phyloP scores from a whole-genome alignment of 2,888 invertebrate genomes.

The Acanthoscelides obtectus region DNA sequence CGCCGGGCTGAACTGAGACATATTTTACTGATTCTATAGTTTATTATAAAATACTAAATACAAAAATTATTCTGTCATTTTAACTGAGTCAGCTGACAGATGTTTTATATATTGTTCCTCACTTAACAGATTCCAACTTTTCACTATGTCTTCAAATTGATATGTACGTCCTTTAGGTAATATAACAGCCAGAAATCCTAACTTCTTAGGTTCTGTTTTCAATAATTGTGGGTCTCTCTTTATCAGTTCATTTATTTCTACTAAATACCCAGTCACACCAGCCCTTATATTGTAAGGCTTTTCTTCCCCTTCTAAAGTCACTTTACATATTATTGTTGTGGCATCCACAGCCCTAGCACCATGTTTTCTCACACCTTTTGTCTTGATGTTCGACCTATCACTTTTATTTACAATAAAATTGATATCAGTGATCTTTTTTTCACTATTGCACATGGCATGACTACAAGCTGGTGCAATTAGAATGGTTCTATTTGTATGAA shows the following conservation, averaged over 20 bases:
- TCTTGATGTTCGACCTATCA: constrained; percentile 21
- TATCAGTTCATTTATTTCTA: constrained; percentile 27
- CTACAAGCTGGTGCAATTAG: constrained; percentile 25
- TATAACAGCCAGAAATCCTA: constrained; percentile 27
- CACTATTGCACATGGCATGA: constrained; percentile 22
- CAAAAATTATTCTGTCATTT: neutral
- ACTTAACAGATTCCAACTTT: constrained; percentile 19
- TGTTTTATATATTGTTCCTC: constrained; percentile 24
- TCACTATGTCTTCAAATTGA: constrained; percentile 15
- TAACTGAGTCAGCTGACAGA: constrained; percentile 1
- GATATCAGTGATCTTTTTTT: constrained; percentile 23
- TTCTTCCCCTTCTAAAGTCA: constrained; percentile 25
- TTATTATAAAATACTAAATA: neutral
- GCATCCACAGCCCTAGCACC: constrained; percentile 22
- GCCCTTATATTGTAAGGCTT: constrained; percentile 24
- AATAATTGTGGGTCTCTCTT: constrained; percentile 25
- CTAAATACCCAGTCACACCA: constrained; percentile 23
- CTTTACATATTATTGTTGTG: constrained; percentile 26
- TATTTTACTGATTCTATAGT: neutral
- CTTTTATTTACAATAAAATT: constrained; percentile 25
- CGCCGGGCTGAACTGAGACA: constrained; percentile 39
- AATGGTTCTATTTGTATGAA: constrained; percentile 27
- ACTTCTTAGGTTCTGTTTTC: constrained; percentile 22
- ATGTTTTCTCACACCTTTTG: constrained; percentile 25
- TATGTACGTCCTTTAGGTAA: constrained; percentile 17